Evolutionary conservation across 2,113 vertebrate genomes (phyloP).

Genomic region (Setophaga petechia): DNA sequence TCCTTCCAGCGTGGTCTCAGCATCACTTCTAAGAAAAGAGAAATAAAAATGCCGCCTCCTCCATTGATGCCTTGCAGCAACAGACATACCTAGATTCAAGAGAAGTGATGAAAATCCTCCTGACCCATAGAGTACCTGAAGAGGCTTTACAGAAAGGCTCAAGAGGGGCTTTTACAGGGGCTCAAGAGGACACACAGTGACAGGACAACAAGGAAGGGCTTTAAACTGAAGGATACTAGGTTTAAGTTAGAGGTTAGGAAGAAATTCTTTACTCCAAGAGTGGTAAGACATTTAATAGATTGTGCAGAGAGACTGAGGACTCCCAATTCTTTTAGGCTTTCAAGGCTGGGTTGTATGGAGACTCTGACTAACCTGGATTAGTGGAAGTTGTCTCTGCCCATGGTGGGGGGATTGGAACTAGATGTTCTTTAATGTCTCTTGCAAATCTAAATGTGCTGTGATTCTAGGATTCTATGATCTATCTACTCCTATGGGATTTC

Average conservation of each 20-base stretch:
- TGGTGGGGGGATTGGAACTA: background rate
- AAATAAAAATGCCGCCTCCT: background rate
- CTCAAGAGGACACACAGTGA: fast-evolving
- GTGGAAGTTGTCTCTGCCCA: background rate
- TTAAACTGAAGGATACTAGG: background rate
- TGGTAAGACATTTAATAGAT: background rate
- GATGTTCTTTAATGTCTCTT: background rate
- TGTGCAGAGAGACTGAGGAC: background rate
- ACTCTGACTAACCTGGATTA: background rate
- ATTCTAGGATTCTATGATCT: background rate
- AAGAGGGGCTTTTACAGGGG: background rate
- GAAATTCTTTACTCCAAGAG: background rate
- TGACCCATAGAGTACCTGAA: background rate
- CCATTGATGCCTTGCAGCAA: background rate
- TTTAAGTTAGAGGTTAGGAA: background rate
- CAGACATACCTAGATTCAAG: background rate
- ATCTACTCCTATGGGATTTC: background rate
- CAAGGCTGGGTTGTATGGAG: background rate
- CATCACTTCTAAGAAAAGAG: background rate
- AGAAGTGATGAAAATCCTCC: background rate
- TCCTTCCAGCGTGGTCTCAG: background rate
- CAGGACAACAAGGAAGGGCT: background rate
- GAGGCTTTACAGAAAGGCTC: background rate
- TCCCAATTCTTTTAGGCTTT: background rate
- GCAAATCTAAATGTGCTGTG: fast-evolving